phyloP scores from a whole-genome alignment of 1,140 invertebrate species.

The Sarcophaga bullata region DNA sequence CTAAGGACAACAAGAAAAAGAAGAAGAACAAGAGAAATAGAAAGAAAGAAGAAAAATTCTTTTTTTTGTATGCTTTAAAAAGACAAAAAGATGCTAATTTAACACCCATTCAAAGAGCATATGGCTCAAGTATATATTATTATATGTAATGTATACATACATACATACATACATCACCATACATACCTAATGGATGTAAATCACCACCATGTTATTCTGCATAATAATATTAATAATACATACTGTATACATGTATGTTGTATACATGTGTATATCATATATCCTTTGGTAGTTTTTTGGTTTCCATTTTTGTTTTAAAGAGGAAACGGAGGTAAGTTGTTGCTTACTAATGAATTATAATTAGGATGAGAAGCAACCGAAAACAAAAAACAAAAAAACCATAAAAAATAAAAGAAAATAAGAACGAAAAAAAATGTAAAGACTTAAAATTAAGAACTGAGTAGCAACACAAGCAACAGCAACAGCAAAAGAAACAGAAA shows the following conservation, averaged over 20 bases:
- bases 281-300: not conserved
- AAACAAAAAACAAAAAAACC: not conserved
- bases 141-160: not conserved
- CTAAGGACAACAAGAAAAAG: not conserved
- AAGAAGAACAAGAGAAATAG: not conserved
- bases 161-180: not conserved
- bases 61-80: too few relatives aligned
- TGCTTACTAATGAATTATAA: slow-evolving; percentile 39
- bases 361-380: slow-evolving; percentile 16
- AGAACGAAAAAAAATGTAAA: not conserved
- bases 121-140: not conserved
- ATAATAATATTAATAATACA: not conserved
- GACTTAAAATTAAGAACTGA: too few relatives aligned
- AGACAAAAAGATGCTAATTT: slow-evolving; percentile 38
- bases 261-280: not conserved
- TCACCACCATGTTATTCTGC: too few relatives aligned
- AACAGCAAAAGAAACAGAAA: not conserved
- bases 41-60: not conserved
- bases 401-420: not conserved
- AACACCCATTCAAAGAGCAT: slow-evolving; percentile 35
- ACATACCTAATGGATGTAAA: too few relatives aligned
- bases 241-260: not conserved
- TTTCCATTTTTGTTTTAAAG: not conserved
- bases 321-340: not conserved
- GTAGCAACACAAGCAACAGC: too few relatives aligned